Base-by-base conservation (phyloP, 2,113 vertebrate species). In the Lampris megalopsis region DNA sequence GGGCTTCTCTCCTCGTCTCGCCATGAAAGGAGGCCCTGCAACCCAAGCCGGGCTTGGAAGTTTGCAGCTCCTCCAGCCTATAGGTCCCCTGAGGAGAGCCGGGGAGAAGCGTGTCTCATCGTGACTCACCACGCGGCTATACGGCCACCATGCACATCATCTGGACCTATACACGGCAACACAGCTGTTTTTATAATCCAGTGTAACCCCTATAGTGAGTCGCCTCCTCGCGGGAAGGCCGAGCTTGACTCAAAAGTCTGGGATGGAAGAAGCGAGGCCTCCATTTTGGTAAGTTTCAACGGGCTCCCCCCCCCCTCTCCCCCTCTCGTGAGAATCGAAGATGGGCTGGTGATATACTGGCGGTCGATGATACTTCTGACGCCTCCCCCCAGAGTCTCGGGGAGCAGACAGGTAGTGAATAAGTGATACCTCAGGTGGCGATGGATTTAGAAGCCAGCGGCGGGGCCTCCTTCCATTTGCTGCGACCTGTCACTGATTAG, bases 401-500 rank as follows among this genome's bases (percentile, higher is more conserved):
- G 56, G 0, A 47, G 80, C 80, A 79, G 87, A 88, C 83, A 88
- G 85, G 82, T 84, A 79, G 86, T 88, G 82, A 88, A 84, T 73
- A 69, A 24, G 83, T 9, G 73, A 81, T 83, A 66, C 68, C 80
- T 86, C 77, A 91, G 90, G 86, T 87, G 87, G 81, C 74, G 76
- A 87, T 86, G 80, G 79, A 67, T 77, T 76, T 54, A 75, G 82
- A 75, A 87, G 63, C 68, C 86, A 75, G 75, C 63, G 24, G 63
- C 77, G 82, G 76, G 3, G 7, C 43, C 11, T 47, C 79, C 75
- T 80, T 84, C 73, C 71, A 72, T 79, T 83, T 80, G 73, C 79
- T 68, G 71, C 61, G 60, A 90, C 81, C 89, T 91, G 92, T 90
- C 91, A 92, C 90, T 88, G 91, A 92, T 94, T 89, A 91, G 87